phyloP scores from a whole-genome alignment of 1,140 invertebrate genomes.

The Drosophila malerkotliana region DNA sequence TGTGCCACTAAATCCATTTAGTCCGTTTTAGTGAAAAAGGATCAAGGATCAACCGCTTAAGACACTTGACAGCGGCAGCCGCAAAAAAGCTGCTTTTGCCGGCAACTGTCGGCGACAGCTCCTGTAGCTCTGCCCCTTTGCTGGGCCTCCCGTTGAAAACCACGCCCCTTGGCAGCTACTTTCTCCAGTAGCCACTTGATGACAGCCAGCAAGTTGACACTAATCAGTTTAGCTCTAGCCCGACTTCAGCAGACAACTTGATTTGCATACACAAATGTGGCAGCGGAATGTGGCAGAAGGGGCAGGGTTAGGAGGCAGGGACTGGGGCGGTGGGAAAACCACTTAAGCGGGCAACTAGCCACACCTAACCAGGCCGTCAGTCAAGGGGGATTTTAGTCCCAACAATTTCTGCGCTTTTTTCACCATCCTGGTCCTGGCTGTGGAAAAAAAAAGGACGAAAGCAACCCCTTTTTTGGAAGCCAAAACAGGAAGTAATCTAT shows the following conservation, averaged over 20 bases:
- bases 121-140: neutral
- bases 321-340: slow-evolving; percentile 42
- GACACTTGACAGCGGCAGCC: slow-evolving; percentile 34
- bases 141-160: neutral
- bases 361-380: slow-evolving; percentile 58
- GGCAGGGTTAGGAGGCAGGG: neutral
- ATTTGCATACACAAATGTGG: slow-evolving; percentile 39
- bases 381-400: slow-evolving; percentile 4
- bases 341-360: slow-evolving; percentile 75
- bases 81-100: slow-evolving; percentile 6
- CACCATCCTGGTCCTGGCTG: neutral
- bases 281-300: neutral
- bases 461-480: slow-evolving; percentile 39
- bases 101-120: slow-evolving; percentile 7
- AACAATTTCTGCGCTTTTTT: neutral
- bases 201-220: slow-evolving; percentile 44
- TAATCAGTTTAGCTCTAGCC: slow-evolving; percentile 56
- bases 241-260: slow-evolving; percentile 33
- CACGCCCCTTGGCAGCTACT: slow-evolving; percentile 6
- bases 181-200: slow-evolving; percentile 46
- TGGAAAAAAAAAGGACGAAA: neutral
- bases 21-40: neutral
- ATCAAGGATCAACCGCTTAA: slow-evolving; percentile 44
- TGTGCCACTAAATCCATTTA: neutral
- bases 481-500: slow-evolving; percentile 82